Evolutionary conservation across 2,888 invertebrate genomes (phyloP), one percentile per base, ranked within the genome.

Genomic region (Germaria angustata): DNA sequence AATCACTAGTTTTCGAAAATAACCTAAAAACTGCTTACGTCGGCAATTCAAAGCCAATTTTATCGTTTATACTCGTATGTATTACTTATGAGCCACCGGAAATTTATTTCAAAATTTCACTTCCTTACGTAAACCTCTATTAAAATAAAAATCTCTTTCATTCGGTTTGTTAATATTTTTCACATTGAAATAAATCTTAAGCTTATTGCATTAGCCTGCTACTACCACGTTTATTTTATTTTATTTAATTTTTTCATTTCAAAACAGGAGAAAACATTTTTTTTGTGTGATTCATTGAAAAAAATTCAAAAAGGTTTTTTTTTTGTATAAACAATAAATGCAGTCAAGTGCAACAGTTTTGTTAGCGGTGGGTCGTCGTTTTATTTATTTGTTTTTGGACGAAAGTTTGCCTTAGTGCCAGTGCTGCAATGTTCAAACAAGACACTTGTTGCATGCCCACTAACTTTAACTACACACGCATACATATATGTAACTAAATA

Each of bases 311-410:
- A 13, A 51, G 44, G 6, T 61, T 34, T 73, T 59, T 46, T 24
- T 44, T 63, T 77, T 55, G 63, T 72, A 41, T 41, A 49, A 51
- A 63, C 63, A 65, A 73, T 51, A 78, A 78, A 82, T 82, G 82
- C 82, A 82, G 82, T 75, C 82, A 82, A 82, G 82, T 82, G 82
- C 82, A 82, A 79, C 82, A 65, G 69, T 75, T 80, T 82, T 69
- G 75, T 69, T 79, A 59, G 36, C 69, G 75, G 65, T 65, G 63
- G 82, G 59, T 79, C 79, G 72, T 41, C 49, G 49, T 68, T 59
- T 39, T 68, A 41, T 46, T 61, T 53, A 53, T 53, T 20, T 66
- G n/a, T 65, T 75, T 81, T 69, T 82, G 41, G 65, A 9, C 78
- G 65, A 17, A 65, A 57, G 69, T 79, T 78, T 79, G 51, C 36